Conservation (phyloP, 1,140 invertebrate species). For the Elymnias hypermnestra region DNA sequence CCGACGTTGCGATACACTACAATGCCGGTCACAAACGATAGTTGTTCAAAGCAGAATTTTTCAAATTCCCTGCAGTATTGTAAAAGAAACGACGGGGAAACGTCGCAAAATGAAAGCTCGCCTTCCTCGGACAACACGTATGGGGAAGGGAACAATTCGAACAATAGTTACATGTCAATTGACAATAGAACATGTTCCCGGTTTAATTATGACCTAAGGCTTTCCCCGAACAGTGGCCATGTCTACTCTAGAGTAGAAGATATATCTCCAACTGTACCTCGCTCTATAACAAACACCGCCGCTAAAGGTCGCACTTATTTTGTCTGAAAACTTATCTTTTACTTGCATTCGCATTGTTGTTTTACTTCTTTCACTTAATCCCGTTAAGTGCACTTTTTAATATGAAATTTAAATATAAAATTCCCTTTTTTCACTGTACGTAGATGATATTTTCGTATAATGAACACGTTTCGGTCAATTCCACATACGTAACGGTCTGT, state of each 20-base stretch:
- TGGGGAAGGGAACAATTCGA: constrained; percentile 69
- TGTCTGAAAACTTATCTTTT: constrained; percentile 41
- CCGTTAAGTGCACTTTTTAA: constrained; percentile 17
- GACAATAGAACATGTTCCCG: constrained; percentile 69
- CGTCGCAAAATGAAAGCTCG: constrained; percentile 65
- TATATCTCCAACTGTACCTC: constrained; percentile 60
- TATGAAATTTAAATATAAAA: constrained; percentile 3
- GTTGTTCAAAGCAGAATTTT: constrained; percentile 69
- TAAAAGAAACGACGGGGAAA: constrained; percentile 59
- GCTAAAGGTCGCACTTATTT: constrained; percentile 65
- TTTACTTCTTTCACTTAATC: constrained; percentile 17
- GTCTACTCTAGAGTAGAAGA: constrained; percentile 72
- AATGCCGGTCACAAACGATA: constrained; percentile 68
- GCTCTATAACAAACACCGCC: constrained; percentile 46
- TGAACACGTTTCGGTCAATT: constrained; percentile 52
- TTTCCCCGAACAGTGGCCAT: constrained; percentile 66
- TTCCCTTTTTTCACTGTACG: constrained; percentile 13
- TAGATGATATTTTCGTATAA: constrained; percentile 18
- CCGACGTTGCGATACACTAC: constrained; percentile 68
- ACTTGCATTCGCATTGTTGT: constrained; percentile 21
- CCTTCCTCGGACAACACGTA: constrained; percentile 69
- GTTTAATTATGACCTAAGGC: constrained; percentile 73
- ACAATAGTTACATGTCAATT: constrained; percentile 74
- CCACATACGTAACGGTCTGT: constrained; percentile 52
- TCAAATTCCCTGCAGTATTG: constrained; percentile 66